Evolutionary conservation across 2,797 vertebrate species (phyloP).

Genomic region (Phalloptychus januarius): DNA sequence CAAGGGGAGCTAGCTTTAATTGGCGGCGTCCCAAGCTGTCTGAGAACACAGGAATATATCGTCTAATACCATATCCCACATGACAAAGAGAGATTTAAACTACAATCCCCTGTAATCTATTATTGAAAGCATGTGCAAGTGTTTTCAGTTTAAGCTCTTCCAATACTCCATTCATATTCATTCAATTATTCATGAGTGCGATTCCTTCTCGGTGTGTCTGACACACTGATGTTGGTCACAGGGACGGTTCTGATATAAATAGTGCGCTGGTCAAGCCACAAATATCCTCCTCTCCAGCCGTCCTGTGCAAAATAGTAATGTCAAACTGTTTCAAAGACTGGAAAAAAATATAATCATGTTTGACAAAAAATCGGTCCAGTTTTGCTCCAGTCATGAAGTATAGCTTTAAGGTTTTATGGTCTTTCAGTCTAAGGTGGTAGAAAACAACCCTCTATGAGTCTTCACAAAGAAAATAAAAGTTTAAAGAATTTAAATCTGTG

Average conservation of each 20-base stretch:
- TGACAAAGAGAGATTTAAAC: constrained; percentile 72
- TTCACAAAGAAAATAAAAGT: not conserved
- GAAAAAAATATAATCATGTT: not conserved
- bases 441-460: not conserved
- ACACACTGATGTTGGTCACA: constrained; percentile 52
- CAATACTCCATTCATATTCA: constrained; percentile 73
- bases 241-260: not conserved
- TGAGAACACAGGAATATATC: constrained; percentile 37
- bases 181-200: constrained; percentile 77
- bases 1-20: constrained; percentile 33
- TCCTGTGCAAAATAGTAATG: not conserved
- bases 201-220: constrained; percentile 64
- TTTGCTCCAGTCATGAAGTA: not conserved
- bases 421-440: not conserved
- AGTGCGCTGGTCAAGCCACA: not conserved
- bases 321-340: not conserved
- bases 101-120: constrained; percentile 74
- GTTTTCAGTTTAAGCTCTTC: constrained; percentile 78
- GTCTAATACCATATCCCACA: constrained; percentile 52
- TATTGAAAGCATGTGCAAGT: constrained; percentile 77
- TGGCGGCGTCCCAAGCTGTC: constrained; percentile 38
- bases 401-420: not conserved
- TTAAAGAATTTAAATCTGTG: not conserved
- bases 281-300: not conserved
- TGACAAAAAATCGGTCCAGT: not conserved